Conservation (phyloP, 2,888 invertebrate genomes). For the Apodemia duryi region DNA sequence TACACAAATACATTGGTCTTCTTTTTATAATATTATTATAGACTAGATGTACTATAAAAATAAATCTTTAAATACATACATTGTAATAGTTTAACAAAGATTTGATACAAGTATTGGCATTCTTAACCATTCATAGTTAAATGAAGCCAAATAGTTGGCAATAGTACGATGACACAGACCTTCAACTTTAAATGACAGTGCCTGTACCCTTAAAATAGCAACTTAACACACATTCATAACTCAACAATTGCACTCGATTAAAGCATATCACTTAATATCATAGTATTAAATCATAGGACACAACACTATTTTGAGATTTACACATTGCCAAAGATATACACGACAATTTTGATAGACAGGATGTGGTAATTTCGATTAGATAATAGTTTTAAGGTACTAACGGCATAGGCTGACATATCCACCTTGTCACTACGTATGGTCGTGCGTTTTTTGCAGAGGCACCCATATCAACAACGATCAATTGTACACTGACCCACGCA, state of each 20-base stretch:
- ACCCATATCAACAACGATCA: slow-evolving; percentile 69
- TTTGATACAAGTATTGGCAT: neutral
- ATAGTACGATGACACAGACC: slow-evolving; percentile 23
- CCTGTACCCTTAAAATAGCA: neutral
- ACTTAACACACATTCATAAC: neutral
- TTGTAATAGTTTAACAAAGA: neutral
- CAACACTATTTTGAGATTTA: neutral
- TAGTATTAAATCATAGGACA: neutral
- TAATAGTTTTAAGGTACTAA: slow-evolving; percentile 34
- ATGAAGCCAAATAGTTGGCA: slow-evolving; percentile 31
- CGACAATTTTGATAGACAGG: neutral
- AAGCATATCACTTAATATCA: neutral
- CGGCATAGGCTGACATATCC: slow-evolving; percentile 63
- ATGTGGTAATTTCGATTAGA: neutral
- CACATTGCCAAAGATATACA: neutral
- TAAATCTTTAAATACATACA: neutral
- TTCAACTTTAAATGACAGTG: slow-evolving; percentile 23
- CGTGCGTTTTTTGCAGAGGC: slow-evolving; percentile 71
- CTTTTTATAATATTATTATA: too few relatives aligned
- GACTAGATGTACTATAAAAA: too few relatives aligned
- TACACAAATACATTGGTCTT: too few relatives aligned
- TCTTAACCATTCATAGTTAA: slow-evolving; percentile 9
- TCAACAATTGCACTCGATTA: neutral
- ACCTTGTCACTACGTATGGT: slow-evolving; percentile 71
- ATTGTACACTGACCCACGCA: slow-evolving; percentile 56